Conservation (phyloP, 2,888 invertebrate genomes). For the Teinopalpus imperialis region DNA sequence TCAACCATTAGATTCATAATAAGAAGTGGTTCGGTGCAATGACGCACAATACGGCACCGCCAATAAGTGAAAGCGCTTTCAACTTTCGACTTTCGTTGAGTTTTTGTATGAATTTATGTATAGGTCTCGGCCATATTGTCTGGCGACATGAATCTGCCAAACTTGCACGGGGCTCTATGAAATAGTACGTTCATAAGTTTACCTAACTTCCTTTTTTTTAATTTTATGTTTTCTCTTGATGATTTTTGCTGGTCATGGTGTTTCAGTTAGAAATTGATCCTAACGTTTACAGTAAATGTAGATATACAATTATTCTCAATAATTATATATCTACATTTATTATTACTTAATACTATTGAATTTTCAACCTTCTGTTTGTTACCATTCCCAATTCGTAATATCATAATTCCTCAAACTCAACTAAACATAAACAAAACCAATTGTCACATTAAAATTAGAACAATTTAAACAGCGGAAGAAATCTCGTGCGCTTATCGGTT, state of each 20-base stretch:
- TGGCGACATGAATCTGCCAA: slow-evolving; percentile 63
- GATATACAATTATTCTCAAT: no score
- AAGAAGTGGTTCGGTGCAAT: slow-evolving; percentile 52
- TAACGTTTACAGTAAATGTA: no score
- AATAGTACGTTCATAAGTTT: slow-evolving; percentile 38
- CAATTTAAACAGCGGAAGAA: slow-evolving; percentile 4
- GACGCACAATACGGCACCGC: slow-evolving; percentile 62
- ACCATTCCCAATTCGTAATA: background rate
- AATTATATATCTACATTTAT: no score
- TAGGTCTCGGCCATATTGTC: slow-evolving; percentile 73
- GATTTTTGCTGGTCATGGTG: no score
- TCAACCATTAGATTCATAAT: slow-evolving; percentile 45
- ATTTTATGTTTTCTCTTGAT: no score
- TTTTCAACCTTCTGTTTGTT: no score
- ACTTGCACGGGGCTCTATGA: slow-evolving; percentile 40
- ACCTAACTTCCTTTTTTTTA: no score
- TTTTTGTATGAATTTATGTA: slow-evolving; percentile 76
- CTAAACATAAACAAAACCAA: slow-evolving; percentile 6
- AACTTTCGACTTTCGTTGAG: slow-evolving; percentile 80
- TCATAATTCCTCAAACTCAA: slow-evolving; percentile 4
- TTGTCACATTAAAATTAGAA: slow-evolving; percentile 1
- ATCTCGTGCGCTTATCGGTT: background rate
- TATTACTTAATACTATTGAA: no score
- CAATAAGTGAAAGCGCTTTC: slow-evolving; percentile 73
- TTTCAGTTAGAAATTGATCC: no score